Evolutionary conservation across 2,888 invertebrate species (phyloP).

Genomic region (Leptothorax acervorum): DNA sequence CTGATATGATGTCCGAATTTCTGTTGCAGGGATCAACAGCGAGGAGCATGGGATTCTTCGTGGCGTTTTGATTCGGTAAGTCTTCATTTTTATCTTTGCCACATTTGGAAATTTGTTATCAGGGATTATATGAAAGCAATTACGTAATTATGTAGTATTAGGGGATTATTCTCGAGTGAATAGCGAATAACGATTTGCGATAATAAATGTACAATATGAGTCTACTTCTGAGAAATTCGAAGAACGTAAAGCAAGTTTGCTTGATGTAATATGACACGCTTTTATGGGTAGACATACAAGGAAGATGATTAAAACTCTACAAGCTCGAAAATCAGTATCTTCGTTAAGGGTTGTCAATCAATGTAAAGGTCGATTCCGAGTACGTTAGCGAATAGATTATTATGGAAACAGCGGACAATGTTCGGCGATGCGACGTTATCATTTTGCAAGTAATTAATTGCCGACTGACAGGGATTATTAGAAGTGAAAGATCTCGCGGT

Average conservation of each 20-base stretch:
- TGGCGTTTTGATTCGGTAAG: slow-evolving; percentile 78
- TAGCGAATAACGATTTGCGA: neutral
- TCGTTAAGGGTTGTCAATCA: slow-evolving; percentile 12
- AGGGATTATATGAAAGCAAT: neutral
- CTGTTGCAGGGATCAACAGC: slow-evolving; percentile 69
- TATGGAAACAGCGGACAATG: slow-evolving; percentile 21
- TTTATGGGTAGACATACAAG: neutral
- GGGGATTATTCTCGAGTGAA: neutral
- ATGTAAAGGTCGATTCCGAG: neutral
- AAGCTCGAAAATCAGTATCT: neutral
- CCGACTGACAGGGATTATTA: slow-evolving; percentile 47
- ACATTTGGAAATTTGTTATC: neutral
- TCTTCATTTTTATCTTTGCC: slow-evolving; percentile 37
- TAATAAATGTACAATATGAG: neutral
- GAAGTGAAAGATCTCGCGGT: slow-evolving; percentile 30
- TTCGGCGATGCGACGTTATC: slow-evolving; percentile 49
- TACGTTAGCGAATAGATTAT: slow-evolving; percentile 8
- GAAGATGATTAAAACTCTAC: neutral
- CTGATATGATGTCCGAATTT: slow-evolving; percentile 53
- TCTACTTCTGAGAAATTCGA: neutral
- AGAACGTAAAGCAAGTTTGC: neutral
- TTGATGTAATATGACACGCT: neutral
- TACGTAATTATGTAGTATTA: neutral
- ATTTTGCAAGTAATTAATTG: slow-evolving; percentile 59
- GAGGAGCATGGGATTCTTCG: slow-evolving; percentile 71